Evolutionary conservation across 2,888 invertebrate genomes (phyloP).

Genomic region (Cephus nigrinus): DNA sequence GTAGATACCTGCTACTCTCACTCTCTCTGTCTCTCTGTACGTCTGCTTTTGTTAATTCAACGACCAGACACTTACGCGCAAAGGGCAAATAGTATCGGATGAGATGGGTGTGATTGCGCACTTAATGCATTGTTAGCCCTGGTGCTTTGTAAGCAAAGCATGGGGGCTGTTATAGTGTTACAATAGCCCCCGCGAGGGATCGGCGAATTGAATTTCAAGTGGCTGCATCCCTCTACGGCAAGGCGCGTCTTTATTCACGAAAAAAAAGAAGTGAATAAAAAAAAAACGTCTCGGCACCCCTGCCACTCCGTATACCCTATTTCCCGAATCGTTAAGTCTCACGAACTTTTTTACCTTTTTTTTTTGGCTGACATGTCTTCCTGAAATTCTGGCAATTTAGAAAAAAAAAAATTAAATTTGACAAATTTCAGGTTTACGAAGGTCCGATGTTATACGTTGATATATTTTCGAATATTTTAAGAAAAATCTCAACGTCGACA

Average conservation of each 20-base stretch:
- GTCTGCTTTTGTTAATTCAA: conserved; percentile 53
- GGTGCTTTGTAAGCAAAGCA: conserved; percentile 61
- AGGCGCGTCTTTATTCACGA: conserved; percentile 51
- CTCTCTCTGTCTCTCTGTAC: too few species aligned
- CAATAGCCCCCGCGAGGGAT: conserved; percentile 53
- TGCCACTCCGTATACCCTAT: conserved; percentile 35
- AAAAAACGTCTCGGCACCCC: conserved; percentile 33
- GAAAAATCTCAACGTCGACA: neutral
- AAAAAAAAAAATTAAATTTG: neutral
- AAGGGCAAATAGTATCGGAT: conserved; percentile 67
- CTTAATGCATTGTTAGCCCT: conserved; percentile 64
- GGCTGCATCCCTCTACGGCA: conserved; percentile 64
- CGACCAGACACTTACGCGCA: conserved; percentile 57
- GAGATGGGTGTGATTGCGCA: conserved; percentile 67
- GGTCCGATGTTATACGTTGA: neutral
- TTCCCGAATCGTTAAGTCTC: conserved; percentile 14
- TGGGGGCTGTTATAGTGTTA: conserved; percentile 60
- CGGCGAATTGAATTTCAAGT: conserved; percentile 66
- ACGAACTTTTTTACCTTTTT: neutral
- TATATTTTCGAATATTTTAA: neutral
- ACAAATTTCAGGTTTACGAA: neutral
- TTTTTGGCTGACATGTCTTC: neutral
- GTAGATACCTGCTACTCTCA: conserved; percentile 15
- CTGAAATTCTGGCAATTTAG: neutral
- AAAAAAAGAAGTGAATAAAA: conserved; percentile 22